A percentile compares a stretch with the other conserved stretches of the same genome.
Conservation (phyloP, 1,140 invertebrate species). For the Trichogramma pretiosum region DNA sequence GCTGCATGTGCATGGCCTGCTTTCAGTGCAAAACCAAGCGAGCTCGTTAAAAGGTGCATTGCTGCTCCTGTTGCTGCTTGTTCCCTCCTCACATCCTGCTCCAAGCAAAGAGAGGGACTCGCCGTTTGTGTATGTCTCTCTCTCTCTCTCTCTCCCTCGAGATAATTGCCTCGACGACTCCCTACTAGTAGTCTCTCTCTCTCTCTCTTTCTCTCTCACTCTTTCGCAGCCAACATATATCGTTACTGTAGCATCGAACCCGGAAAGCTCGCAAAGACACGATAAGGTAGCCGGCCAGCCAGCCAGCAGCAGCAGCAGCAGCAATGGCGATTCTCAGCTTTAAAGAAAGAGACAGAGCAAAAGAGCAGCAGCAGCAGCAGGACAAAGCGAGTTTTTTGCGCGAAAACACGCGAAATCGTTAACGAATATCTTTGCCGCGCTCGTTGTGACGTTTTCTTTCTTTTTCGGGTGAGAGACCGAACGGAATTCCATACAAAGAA, state of each 20-base stretch:
- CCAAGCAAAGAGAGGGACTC: conserved; percentile 20
- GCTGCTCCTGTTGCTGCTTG: conserved; percentile 23
- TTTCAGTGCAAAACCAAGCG: conserved; percentile 45
- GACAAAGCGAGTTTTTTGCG: conserved; percentile 23
- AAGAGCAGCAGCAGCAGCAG: neutral
- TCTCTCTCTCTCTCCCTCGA: conserved; percentile 18
- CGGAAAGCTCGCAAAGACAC: too few relatives aligned
- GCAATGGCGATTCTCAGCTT: too few relatives aligned
- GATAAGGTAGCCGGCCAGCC: too few relatives aligned
- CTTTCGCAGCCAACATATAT: conserved; percentile 7
- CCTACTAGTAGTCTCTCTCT: conserved; percentile 22
- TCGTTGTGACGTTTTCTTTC: conserved; percentile 21
- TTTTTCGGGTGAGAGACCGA: conserved; percentile 3
- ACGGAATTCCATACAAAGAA: too few relatives aligned
- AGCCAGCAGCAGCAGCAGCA: too few relatives aligned
- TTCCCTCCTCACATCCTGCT: conserved; percentile 40
- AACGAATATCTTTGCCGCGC: conserved; percentile 20
- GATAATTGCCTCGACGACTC: conserved; percentile 29
- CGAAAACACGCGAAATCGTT: conserved; percentile 27
- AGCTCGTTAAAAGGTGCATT: conserved; percentile 45
- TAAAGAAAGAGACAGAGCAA: neutral
- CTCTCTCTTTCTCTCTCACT: too few relatives aligned
- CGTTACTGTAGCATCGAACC: conserved; percentile 17
- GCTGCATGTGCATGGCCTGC: too few relatives aligned
- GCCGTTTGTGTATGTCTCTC: conserved; percentile 23